A percentile compares a stretch with the other conserved stretches of the same genome.
Evolutionary conservation across 2,888 invertebrate species (phyloP).

Genomic region (Eubasilissa splendida): DNA sequence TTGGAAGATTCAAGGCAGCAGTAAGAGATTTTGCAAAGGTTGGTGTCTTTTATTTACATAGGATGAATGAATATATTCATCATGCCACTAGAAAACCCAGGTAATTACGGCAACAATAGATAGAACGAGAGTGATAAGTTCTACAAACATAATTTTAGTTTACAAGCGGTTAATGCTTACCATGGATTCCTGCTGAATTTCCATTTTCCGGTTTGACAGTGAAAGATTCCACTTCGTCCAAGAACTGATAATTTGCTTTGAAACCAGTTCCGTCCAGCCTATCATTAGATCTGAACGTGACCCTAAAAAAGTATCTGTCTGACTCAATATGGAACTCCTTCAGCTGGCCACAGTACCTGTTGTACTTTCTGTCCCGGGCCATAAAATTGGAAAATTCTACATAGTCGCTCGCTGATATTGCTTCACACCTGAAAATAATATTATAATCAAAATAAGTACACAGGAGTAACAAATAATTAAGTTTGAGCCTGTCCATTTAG

Average conservation of each 20-base stretch:
- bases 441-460: too few species aligned
- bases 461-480: too few species aligned
- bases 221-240: constrained; percentile 77
- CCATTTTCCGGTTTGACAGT: constrained; percentile 66
- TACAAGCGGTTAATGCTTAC: constrained; percentile 16
- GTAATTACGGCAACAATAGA: too few species aligned
- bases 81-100: too few species aligned
- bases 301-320: constrained; percentile 93
- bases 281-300: constrained; percentile 95
- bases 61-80: too few species aligned
- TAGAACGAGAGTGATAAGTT: not conserved
- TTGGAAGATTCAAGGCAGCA: too few species aligned
- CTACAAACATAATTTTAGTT: not conserved
- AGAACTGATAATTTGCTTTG: constrained; percentile 91
- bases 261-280: constrained; percentile 95
- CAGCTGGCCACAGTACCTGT: constrained; percentile 89
- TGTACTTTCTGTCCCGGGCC: constrained; percentile 90
- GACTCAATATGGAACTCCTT: constrained; percentile 88
- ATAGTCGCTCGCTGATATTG: constrained; percentile 93
- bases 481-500: too few species aligned
- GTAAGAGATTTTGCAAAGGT: too few species aligned
- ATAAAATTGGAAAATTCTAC: constrained; percentile 97
- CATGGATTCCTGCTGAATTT: constrained; percentile 54
- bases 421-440: constrained; percentile 83
- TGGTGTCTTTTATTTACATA: too few species aligned